Base-by-base conservation (phyloP, 1,140 invertebrate species). In the Drosophila jambulina region DNA sequence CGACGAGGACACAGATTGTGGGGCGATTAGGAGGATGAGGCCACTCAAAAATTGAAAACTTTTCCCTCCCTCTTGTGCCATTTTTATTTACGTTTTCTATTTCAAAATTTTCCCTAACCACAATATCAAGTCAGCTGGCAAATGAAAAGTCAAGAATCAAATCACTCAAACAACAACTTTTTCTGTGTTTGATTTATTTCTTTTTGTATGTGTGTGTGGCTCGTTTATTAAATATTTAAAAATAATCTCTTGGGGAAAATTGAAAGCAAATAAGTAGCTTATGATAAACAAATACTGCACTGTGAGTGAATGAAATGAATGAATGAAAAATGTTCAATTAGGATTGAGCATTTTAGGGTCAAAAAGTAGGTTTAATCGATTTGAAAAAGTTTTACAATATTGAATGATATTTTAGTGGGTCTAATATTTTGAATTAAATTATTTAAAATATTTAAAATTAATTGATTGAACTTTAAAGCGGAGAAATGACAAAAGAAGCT, bases 41-140 rank as follows among this genome's bases (percentile, higher is more conserved):
- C 75, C 71, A 76, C 70, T 75, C 74, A 75, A 65, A 77, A 76
- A 77, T 77, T 76, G 70, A 77, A 75, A 75, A 59, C 49, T 72
- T 61, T 34, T 40, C 19, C 15, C n/a, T 6, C 1, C 6, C 9
- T 9, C 48, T 4, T 10, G 4, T 3, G 15, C 15, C 21, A 46
- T 15, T 63, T 68, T 40, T 45, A 61, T 49, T 48, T 72, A 38
- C 43, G 42, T 54, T 51, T 46, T 42, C 17, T 58, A 10, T 58
- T 29, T 56, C 21, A 12, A 23, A 25, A 12, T 38, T 38, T 17
- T 34, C 32, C 27, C 34, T 12, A 40, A 42, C 65, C 65, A 51
- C 67, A 74, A 72, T 60, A 71, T 34, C 65, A 40, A 68, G 43
- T 54, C 51, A 54, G 51, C 32, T 54, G 51, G 51, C 54, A 42